Base-by-base conservation (phyloP, 2,888 invertebrate genomes). In the Plagiodera versicolora region DNA sequence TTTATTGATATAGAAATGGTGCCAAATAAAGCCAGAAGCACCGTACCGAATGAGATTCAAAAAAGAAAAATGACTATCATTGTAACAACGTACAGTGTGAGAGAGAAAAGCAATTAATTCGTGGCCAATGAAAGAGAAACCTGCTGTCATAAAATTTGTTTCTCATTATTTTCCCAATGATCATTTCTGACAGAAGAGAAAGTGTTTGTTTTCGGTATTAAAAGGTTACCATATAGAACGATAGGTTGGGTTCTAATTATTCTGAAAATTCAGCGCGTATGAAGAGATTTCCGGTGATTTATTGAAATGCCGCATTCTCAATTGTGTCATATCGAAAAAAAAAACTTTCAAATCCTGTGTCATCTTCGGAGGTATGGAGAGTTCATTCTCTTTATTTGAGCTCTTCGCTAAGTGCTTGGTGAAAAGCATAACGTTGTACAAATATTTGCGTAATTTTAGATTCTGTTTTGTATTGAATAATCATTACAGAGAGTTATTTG, bases 211-310 rank as follows among this genome's bases (percentile, higher is more conserved):
- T 39, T 39, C 11, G 39, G 39, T 39, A 39, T 39, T 14, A 39
- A 39, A 39, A 39, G 39, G 39, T 39, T 39, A 39, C 39, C 39
- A 39, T 39, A 39, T 39, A 39, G 39, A 39, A 9, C 39, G 39
- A 39, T 39, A 39, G 39, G 39, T 39, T 39, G 39, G 39, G 39
- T 39, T 39, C n/a, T 39, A 39, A 39, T 39, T 39, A 39, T 39
- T 39, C 39, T 14, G 14, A 39, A n/a, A 39, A 39, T 39, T 39
- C 14, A 14, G 39, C 39, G 39, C 39, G 3, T 14, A 39, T 14
- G n/a, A 39, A 3, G n/a, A n/a, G n/a, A 1, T 14, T 3, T 14
- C n/a, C 14, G 39, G 14, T 39, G 39, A 39, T 39, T 39, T 14
- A 39, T 39, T n/a, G 39, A 2, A 11, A 39, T 39, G 14, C 11